These are phyloP conservation scores for Dipodomys stephensi DNA, from an alignment of 2,113 vertebrate genomes.

Conservation along the genomic window DNA sequence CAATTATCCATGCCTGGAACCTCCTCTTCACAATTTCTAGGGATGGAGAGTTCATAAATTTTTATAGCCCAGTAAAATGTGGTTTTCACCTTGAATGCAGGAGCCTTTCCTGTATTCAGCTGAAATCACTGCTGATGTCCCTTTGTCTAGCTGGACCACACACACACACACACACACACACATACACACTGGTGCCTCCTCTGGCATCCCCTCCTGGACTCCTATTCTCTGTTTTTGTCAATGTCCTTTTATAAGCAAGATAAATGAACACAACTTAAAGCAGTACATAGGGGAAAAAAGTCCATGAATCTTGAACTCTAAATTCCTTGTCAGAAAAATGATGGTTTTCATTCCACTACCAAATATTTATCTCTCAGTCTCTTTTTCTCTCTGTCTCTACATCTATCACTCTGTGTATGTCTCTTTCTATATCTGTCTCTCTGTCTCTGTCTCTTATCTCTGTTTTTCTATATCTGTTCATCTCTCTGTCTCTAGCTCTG, in stretches of 20 bases:
- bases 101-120: neutral
- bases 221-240: neutral
- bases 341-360: neutral
- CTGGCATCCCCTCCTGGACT: neutral
- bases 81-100: neutral
- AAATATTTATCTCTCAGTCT: neutral
- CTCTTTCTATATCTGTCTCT: too few relatives aligned
- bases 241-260: slow-evolving; percentile 11
- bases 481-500: neutral
- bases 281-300: neutral
- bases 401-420: too few relatives aligned
- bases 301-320: neutral
- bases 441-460: neutral
- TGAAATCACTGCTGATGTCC: neutral
- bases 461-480: neutral
- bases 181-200: too few relatives aligned
- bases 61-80: neutral
- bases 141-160: neutral
- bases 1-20: neutral
- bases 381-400: neutral
- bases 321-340: slow-evolving; percentile 13
- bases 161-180: accelerated
- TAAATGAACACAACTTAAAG: neutral
- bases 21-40: neutral
- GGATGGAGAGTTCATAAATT: neutral